Conservation (phyloP, 2,113 vertebrate species). For the Thunnus thynnus region DNA sequence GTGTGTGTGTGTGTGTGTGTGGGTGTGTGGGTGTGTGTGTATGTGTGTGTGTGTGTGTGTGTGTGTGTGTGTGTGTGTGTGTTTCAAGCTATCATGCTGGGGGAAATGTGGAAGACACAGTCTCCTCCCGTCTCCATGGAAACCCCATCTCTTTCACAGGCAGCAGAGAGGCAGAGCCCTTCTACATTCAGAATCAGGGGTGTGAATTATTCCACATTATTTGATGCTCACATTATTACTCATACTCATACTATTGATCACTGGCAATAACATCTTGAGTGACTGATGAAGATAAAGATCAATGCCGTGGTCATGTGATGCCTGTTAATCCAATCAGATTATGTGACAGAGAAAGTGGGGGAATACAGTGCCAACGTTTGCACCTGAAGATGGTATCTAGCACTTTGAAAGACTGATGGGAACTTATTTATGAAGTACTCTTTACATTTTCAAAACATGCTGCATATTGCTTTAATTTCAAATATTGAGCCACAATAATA, state of each 20-base stretch:
- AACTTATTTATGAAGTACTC: background rate
- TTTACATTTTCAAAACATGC: constrained; percentile 13
- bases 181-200: constrained; percentile 64
- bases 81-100: constrained; percentile 70
- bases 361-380: constrained; percentile 19
- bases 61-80: constrained; percentile 36
- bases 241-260: constrained; percentile 7
- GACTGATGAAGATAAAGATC: constrained; percentile 21
- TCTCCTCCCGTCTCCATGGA: constrained; percentile 84
- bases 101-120: constrained; percentile 82
- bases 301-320: background rate
- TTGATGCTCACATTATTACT: constrained; percentile 42
- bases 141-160: constrained; percentile 81
- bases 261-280: constrained; percentile 14
- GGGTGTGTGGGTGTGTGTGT: too few species aligned
- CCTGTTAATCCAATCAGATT: constrained; percentile 8
- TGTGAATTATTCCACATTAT: constrained; percentile 69
- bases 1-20: constrained; percentile 14
- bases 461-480: constrained; percentile 1
- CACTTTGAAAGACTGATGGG: background rate
- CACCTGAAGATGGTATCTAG: constrained; percentile 10
- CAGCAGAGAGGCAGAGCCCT: constrained; percentile 61
- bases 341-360: constrained; percentile 5
- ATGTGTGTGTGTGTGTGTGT: background rate
- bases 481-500: background rate